These are phyloP conservation scores for Leucania comma DNA, from an alignment of 2,888 invertebrate genomes.

Conservation along the genomic window DNA sequence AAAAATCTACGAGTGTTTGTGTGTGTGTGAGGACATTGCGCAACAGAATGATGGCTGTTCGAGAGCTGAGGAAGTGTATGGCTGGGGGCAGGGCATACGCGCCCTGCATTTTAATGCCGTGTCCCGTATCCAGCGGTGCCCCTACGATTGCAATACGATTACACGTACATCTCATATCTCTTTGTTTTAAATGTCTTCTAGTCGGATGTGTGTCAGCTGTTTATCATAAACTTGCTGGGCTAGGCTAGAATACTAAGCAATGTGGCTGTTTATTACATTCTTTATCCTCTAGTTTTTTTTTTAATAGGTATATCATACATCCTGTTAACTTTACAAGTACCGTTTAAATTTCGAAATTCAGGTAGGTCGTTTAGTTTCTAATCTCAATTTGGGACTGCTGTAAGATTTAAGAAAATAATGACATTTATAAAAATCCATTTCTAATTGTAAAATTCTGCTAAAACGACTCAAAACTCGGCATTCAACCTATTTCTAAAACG, in stretches of 20 bases:
- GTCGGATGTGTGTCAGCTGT: conserved; percentile 49
- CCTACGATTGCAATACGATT: conserved; percentile 64
- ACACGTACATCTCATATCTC: conserved; percentile 56
- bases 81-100: conserved; percentile 71
- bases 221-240: conserved; percentile 51
- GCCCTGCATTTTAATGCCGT: conserved; percentile 79
- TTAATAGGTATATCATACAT: not conserved
- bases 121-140: conserved; percentile 66
- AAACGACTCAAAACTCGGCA: conserved; percentile 40
- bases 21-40: conserved; percentile 71
- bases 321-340: not conserved
- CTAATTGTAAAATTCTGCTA: conserved; percentile 32
- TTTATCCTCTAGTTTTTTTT: conserved; percentile 1
- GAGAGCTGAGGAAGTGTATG: conserved; percentile 65
- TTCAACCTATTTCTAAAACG: conserved; percentile 34
- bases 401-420: conserved; percentile 17
- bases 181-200: conserved; percentile 52
- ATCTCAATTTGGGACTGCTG: not conserved
- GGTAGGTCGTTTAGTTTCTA: not conserved
- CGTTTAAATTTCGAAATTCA: not conserved
- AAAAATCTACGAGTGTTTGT: conserved; percentile 50
- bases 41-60: conserved; percentile 69
- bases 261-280: conserved; percentile 17
- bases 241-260: conserved; percentile 44
- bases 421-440: conserved; percentile 20